Evolutionary conservation across 2,888 invertebrate species (phyloP).

Genomic region (Odontothrips loti): DNA sequence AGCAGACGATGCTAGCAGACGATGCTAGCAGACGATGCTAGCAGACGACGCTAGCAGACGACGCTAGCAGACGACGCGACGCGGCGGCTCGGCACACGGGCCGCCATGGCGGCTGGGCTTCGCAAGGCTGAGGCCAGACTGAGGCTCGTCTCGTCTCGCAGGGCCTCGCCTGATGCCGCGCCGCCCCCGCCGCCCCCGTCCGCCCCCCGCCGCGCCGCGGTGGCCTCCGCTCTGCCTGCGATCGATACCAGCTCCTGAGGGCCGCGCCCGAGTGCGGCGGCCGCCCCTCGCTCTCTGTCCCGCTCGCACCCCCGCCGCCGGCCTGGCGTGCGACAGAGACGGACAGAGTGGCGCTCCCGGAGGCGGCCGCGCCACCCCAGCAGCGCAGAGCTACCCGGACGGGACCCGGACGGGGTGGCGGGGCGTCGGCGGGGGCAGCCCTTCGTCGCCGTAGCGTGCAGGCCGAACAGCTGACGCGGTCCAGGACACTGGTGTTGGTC

Average conservation of each 20-base stretch:
- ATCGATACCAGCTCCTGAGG: neutral
- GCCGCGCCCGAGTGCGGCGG: neutral
- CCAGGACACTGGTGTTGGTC: no score
- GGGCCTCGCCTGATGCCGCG: conserved; percentile 48
- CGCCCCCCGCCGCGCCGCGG: conserved; percentile 52
- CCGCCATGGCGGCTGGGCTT: conserved; percentile 18
- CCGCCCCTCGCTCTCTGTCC: neutral
- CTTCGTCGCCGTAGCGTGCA: neutral
- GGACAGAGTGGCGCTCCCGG: neutral
- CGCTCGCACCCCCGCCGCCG: no score
- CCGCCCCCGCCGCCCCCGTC: conserved; percentile 44
- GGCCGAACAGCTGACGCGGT: neutral
- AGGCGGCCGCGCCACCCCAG: neutral
- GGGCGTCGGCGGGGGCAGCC: neutral
- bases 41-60: neutral
- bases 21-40: no score
- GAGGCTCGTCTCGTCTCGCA: conserved; percentile 51
- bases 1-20: neutral
- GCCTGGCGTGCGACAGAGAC: no score
- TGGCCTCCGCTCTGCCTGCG: conserved; percentile 51
- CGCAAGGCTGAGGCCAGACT: conserved; percentile 47
- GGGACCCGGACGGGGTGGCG: neutral
- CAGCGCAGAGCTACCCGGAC: neutral
- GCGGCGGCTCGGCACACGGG: neutral
- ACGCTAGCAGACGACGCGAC: neutral